Evolutionary conservation across 2,113 vertebrate species (phyloP).

Genomic region (human (Homo sapiens)): DNA sequence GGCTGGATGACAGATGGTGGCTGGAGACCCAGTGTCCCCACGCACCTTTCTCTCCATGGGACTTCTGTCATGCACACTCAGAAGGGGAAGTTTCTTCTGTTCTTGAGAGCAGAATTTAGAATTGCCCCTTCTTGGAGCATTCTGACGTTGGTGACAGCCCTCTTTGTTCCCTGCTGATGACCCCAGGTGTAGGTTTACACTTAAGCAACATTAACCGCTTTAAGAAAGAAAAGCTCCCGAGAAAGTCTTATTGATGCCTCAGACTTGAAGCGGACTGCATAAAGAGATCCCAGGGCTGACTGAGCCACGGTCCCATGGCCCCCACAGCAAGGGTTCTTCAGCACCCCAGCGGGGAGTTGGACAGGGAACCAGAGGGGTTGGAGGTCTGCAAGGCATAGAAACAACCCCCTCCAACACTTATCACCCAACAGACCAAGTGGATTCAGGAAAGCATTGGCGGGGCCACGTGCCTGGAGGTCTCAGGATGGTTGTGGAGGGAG

Average conservation of each 20-base stretch:
- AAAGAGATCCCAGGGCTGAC: too few relatives aligned
- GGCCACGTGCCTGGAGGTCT: not conserved
- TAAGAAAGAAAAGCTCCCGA: not conserved
- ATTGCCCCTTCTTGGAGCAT: not conserved
- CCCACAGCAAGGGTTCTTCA: too few relatives aligned
- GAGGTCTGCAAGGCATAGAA: not conserved
- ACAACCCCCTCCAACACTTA: not conserved
- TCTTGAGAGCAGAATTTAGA: not conserved
- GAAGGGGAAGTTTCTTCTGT: slow-evolving; percentile 49
- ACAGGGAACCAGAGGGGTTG: too few relatives aligned
- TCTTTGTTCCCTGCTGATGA: fast-evolving
- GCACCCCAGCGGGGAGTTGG: not conserved
- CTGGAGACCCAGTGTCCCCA: slow-evolving; percentile 65
- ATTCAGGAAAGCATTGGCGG: not conserved
- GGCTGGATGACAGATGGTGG: slow-evolving; percentile 80
- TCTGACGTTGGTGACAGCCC: not conserved
- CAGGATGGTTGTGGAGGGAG: too few relatives aligned
- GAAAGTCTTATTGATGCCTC: fast-evolving
- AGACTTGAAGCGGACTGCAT: too few relatives aligned
- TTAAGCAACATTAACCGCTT: fast-evolving
- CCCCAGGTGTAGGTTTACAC: fast-evolving
- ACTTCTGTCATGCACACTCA: slow-evolving; percentile 6
- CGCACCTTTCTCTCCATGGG: slow-evolving; percentile 67
- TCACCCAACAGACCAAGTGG: not conserved
- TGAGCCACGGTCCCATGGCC: too few relatives aligned